Evolutionary conservation across 2,888 invertebrate species (phyloP).

Genomic region (Stenodera caucasica): DNA sequence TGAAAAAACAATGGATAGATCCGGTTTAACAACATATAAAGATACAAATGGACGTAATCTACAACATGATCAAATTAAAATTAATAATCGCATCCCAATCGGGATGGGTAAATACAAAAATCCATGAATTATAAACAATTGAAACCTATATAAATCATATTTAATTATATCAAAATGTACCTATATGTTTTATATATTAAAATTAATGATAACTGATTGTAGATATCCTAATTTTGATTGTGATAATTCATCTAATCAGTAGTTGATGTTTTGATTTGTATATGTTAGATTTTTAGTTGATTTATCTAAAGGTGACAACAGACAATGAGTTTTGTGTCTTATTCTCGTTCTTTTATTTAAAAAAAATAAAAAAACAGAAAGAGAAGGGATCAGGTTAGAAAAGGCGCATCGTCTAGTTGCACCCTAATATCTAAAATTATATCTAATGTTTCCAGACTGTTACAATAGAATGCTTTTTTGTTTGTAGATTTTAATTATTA

Average conservation of each 20-base stretch:
- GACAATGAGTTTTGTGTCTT: no score
- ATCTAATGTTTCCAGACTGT: no score
- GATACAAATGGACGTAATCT: slow-evolving; percentile 54
- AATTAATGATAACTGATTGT: neutral
- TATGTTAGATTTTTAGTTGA: neutral
- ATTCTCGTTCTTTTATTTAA: no score
- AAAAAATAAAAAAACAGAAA: no score
- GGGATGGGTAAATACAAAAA: slow-evolving; percentile 42
- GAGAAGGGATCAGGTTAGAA: no score
- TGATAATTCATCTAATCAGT: neutral
- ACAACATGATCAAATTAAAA: slow-evolving; percentile 51
- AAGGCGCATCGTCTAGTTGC: no score
- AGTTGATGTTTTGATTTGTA: neutral
- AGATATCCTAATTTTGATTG: neutral
- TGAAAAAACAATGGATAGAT: slow-evolving; percentile 58
- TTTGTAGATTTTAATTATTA: no score
- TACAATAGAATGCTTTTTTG: no score
- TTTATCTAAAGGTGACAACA: no score
- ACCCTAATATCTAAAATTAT: no score
- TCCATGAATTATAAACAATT: slow-evolving; percentile 26
- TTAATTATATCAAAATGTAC: slow-evolving; percentile 18
- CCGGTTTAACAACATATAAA: slow-evolving; percentile 57
- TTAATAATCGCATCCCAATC: slow-evolving; percentile 33
- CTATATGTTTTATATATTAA: slow-evolving; percentile 19
- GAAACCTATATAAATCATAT: neutral